A percentile compares a stretch with the other conserved stretches of the same genome.
phyloP scores from a whole-genome alignment of 1,140 invertebrate genomes.

The Formica exsecta region DNA sequence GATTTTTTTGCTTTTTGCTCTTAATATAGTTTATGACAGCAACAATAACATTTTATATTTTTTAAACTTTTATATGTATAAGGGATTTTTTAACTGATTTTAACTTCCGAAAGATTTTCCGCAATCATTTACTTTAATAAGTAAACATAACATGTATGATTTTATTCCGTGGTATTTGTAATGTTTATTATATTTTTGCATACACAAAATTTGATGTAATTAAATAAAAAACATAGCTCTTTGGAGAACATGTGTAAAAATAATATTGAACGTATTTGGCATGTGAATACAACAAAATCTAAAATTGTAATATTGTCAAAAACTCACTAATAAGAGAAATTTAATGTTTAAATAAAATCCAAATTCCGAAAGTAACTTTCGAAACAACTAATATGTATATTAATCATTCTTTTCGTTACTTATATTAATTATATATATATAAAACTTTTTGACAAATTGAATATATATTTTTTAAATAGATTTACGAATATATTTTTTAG shows the following conservation, averaged over 20 bases:
- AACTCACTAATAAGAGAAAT: not conserved
- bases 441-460: not conserved
- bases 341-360: not conserved
- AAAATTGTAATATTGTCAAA: not conserved
- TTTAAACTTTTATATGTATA: not conserved
- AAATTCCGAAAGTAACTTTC: not conserved
- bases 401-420: not conserved
- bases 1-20: not conserved
- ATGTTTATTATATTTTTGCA: not conserved
- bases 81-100: not conserved
- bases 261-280: not conserved
- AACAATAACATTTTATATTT: not conserved
- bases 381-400: not conserved
- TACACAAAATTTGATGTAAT: not conserved
- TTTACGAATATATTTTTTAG: not conserved
- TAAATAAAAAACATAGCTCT: constrained; percentile 4
- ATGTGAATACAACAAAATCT: not conserved
- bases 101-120: not conserved
- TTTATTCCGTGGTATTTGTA: not conserved
- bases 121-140: not conserved
- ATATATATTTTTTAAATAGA: not conserved
- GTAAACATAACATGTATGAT: not conserved
- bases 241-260: not conserved
- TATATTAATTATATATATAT: no score
- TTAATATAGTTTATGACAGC: not conserved